A percentile compares a stretch with the other conserved stretches of the same genome.
phyloP scores from a whole-genome alignment of 2,888 invertebrate species.

The Danaus chrysippus region DNA sequence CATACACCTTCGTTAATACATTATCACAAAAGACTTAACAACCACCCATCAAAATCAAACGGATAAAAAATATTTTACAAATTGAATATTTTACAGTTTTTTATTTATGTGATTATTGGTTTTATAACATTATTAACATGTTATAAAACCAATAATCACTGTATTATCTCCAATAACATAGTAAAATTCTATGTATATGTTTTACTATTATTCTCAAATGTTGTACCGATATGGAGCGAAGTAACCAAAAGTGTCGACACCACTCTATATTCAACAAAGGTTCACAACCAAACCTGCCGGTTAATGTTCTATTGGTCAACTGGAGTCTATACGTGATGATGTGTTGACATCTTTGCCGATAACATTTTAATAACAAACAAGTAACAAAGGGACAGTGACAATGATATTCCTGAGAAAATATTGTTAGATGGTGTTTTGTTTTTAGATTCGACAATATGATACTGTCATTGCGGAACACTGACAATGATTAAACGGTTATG shows the following conservation, averaged over 20 bases:
- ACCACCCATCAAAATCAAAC: constrained; percentile 4
- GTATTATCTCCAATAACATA: not conserved
- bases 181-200: constrained; percentile 12
- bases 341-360: constrained; percentile 12
- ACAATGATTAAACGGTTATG: too few species aligned
- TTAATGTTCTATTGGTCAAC: constrained; percentile 67
- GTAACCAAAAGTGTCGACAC: constrained; percentile 10
- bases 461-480: too few species aligned
- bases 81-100: too few species aligned
- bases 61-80: too few species aligned
- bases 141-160: too few species aligned
- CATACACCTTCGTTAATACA: constrained; percentile 57
- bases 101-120: too few species aligned
- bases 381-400: not conserved
- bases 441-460: not conserved
- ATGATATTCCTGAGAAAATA: constrained; percentile 1
- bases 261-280: constrained; percentile 51
- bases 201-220: constrained; percentile 6
- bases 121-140: too few species aligned
- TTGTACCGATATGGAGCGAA: constrained; percentile 6
- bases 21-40: constrained; percentile 41
- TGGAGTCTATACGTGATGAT: constrained; percentile 34
- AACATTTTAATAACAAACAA: constrained; percentile 1
- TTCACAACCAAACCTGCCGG: constrained; percentile 54
- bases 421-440: not conserved